Evolutionary conservation across 2,113 vertebrate species (phyloP).

Genomic region (Chamaetylas fuelleborni): DNA sequence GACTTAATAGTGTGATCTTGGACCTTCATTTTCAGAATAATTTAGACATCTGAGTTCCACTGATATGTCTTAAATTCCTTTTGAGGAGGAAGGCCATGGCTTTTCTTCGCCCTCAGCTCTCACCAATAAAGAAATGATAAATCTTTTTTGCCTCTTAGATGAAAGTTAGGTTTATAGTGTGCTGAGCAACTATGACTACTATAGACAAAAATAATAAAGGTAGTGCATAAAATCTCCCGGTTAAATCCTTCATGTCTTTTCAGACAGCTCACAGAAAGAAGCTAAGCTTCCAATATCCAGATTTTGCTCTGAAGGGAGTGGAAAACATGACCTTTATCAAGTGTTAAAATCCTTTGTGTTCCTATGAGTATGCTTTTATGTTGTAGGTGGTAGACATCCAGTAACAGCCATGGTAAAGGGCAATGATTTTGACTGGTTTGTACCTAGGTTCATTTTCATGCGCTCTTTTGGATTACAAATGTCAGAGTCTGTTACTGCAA

Average conservation of each 20-base stretch:
- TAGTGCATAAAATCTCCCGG: not conserved
- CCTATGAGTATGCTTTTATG: not conserved
- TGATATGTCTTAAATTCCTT: not conserved
- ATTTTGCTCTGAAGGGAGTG: not conserved
- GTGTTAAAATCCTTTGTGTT: constrained; percentile 6
- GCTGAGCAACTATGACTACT: not conserved
- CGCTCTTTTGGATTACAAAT: constrained; percentile 47
- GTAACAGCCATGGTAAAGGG: not conserved
- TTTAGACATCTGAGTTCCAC: not conserved
- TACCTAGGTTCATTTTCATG: not conserved
- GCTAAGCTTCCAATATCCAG: not conserved
- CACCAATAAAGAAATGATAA: not conserved
- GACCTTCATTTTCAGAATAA: not conserved
- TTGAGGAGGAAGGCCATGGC: not conserved
- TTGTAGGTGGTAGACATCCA: not conserved
- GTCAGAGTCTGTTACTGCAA: not conserved
- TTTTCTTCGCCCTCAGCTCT: not conserved
- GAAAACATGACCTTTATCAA: constrained; percentile 37
- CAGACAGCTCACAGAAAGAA: not conserved
- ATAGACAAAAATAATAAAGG: not conserved
- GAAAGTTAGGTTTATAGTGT: not conserved
- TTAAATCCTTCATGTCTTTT: not conserved
- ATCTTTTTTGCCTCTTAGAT: not conserved
- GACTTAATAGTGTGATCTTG: not conserved
- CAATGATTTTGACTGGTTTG: constrained; percentile 38